Base-by-base conservation (phyloP, 2,888 invertebrate genomes). In the Pseudococcus longispinus region DNA sequence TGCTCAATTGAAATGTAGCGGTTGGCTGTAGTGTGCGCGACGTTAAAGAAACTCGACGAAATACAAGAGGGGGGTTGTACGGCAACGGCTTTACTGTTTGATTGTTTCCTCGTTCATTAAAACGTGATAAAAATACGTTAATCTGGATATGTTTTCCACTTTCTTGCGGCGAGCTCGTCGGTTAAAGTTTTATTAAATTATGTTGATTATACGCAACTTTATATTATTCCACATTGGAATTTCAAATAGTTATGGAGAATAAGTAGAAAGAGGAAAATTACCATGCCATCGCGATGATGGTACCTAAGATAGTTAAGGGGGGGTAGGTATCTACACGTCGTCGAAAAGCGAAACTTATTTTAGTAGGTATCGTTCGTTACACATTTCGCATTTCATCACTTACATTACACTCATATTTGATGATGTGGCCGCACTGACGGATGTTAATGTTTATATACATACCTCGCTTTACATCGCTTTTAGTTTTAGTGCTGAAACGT, bases 141-240 rank as follows among this genome's bases (percentile, higher is more conserved):
- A 80, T 37, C 77, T 80, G 9, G 77, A 42, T 32, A 74, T 80
- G 42, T 70, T 70, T 65, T 70, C 70, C 29, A 29, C 70, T 29
- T 80, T 80, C 13, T 18, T 80, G 20, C 18, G 37, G 42, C 20
- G 15, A 80, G 29, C 29, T 80, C 42, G 20, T 42, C 20, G 42
- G 42, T 37, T 20, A 80, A 80, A 80, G 77, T 80, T 80, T 80
- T 80, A 80, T 80, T 80, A 80, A 42, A 37, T 80, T 80, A 80
- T 80, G 20, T 80, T 80, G 77, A 80, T 80, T 80, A 20, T 42
- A 37, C 77, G 77, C 2, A 80, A 80, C 77, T 80, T 80, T 80
- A 80, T 80, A 20, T 37, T 37, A 37, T 29, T 80, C 42, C 42
- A 37, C 42, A 42, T 20, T 42, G 29, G 77, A 42, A 80, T 80